Evolutionary conservation across 2,797 vertebrate genomes (phyloP), one percentile per base, ranked within the genome.

Genomic region (Macrochelys suwanniensis): DNA sequence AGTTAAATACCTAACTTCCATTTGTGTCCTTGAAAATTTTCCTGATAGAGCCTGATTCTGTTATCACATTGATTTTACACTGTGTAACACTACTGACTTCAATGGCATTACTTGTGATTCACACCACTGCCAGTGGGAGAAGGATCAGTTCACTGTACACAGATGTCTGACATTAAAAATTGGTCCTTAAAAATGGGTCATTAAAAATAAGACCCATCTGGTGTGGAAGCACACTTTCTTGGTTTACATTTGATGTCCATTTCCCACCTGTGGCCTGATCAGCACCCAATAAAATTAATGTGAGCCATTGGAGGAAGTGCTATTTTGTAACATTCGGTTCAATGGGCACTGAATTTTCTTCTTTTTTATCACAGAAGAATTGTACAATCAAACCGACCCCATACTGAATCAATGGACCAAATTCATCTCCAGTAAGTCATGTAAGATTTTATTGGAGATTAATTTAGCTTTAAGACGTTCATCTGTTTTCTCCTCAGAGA

Each of bases 201-300:
- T 42, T 42, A 42, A 42, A 42, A 42, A 42, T 45, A 45, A 74
- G 45, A 11, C 11, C 9, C 11, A 65, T n/a, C 37, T 74, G 21
- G 68, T 45, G 42, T 74, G 37, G n/a, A 74, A 74, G 42, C 5
- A 37, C 37, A 23, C 68, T 45, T 74, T 74, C 68, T 45, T 37
- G 12, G 37, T 42, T 12, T 45, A 19, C 10, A 45, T 74, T 0
- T 28, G 88, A 37, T 1, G 28, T 17, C 86, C 33, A n/a, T 71
- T 92, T 88, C 37, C 80, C 92, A 51, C 80, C 28, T 4, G 1
- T 47, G 25, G 50, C 31, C 83, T 28, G 11, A 26, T 45, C 76
- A 74, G 21, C 11, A 25, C 37, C 45, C 1, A 7, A 12, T 56
- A 45, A 84, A 79, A 11, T 33, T 33, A 42, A 42, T 49, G 33